Conservation (phyloP, 2,113 vertebrate genomes). For the Cheirogaleus medius region DNA sequence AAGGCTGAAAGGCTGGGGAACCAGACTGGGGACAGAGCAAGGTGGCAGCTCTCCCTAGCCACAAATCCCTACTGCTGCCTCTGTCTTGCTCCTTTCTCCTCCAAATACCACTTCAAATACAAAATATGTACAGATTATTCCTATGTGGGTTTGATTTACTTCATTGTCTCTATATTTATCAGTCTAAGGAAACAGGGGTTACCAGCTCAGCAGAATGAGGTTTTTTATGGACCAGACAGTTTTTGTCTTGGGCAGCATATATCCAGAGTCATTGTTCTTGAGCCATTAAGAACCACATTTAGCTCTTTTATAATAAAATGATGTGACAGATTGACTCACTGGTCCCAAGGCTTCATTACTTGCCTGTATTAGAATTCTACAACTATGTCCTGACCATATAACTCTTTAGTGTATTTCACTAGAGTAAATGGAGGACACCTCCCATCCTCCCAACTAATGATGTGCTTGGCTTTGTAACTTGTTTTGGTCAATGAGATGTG, state of each 20-base stretch:
- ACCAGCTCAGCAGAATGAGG: background rate
- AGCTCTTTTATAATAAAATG: background rate
- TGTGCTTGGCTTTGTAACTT: background rate
- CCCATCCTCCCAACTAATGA: background rate
- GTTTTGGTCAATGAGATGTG: background rate
- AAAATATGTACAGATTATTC: background rate
- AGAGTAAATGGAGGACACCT: background rate
- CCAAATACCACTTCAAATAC: background rate
- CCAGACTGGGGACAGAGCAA: background rate
- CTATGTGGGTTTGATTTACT: background rate
- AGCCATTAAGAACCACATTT: background rate
- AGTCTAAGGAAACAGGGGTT: background rate
- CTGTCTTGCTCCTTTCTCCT: background rate
- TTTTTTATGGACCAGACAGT: background rate
- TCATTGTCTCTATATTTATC: background rate
- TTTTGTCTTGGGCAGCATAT: background rate
- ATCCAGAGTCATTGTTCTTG: background rate
- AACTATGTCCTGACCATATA: background rate
- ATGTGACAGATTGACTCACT: background rate
- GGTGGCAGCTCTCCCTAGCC: background rate
- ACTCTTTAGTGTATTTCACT: background rate
- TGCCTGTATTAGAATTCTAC: background rate
- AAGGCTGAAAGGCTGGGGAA: background rate
- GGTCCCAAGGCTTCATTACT: background rate
- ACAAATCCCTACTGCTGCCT: background rate